Conservation (phyloP, 2,113 vertebrate species). For the Melanerpes formicivorus region DNA sequence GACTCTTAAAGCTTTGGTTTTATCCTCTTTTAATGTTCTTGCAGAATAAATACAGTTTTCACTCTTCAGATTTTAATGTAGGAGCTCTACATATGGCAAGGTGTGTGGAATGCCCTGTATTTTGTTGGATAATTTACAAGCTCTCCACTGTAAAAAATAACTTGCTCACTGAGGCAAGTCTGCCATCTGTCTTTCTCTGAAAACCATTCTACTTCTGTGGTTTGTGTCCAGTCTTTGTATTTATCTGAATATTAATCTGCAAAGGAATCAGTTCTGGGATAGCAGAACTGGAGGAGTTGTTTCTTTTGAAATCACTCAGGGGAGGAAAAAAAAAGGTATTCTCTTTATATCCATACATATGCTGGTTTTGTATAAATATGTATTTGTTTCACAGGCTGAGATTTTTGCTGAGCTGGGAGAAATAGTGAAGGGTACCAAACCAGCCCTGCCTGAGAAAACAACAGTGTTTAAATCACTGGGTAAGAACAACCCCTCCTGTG, state of each 20-base stretch:
- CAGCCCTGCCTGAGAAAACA: conserved; percentile 87
- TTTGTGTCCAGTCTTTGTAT: not conserved
- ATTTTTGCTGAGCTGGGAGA: conserved; percentile 95
- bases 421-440: conserved; percentile 85
- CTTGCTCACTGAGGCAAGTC: not conserved
- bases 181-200: not conserved
- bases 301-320: not conserved
- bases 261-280: not conserved
- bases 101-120: not conserved
- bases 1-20: not conserved
- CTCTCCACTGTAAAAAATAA: not conserved
- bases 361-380: not conserved
- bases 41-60: not conserved
- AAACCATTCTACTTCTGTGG: not conserved
- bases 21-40: not conserved
- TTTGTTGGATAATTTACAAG: not conserved
- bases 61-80: not conserved
- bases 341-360: not conserved
- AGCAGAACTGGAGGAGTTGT: not conserved
- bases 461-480: conserved; percentile 96
- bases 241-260: not conserved
- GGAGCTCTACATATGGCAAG: not conserved
- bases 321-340: not conserved
- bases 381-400: conserved; percentile 78
- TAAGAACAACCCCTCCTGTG: conserved; percentile 68